A percentile compares a stretch with the other conserved stretches of the same genome.
phyloP scores from a whole-genome alignment of 2,797 vertebrate species.

The Merluccius polli region DNA sequence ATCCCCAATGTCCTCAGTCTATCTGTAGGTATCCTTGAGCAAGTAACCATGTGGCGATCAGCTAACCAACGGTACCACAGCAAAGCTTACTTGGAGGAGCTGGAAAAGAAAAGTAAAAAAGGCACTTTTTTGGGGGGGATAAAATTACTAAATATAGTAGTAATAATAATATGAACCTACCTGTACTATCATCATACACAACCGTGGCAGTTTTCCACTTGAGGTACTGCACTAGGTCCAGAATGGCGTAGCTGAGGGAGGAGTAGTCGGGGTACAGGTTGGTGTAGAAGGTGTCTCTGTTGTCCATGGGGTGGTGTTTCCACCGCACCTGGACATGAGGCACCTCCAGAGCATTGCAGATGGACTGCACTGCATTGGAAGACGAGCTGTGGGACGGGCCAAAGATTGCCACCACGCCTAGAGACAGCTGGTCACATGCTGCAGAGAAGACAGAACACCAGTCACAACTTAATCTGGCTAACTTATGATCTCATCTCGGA shows the following conservation, averaged over 20 bases:
- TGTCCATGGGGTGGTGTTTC: slow-evolving; percentile 98
- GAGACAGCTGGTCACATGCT: slow-evolving; percentile 97
- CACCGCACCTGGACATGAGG: slow-evolving; percentile 98
- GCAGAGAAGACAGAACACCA: slow-evolving; percentile 23
- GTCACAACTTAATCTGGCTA: too few species aligned
- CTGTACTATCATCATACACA: slow-evolving; percentile 97
- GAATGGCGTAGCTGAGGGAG: slow-evolving; percentile 94
- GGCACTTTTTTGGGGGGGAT: background rate
- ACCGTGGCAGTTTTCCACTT: slow-evolving; percentile 98
- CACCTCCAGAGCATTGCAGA: slow-evolving; percentile 96
- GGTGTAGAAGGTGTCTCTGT: slow-evolving; percentile 96
- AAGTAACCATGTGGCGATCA: background rate
- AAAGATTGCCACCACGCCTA: slow-evolving; percentile 97
- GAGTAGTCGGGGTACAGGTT: slow-evolving; percentile 98
- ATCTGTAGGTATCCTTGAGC: background rate
- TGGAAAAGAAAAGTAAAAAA: too few species aligned
- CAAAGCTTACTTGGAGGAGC: background rate
- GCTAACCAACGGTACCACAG: background rate
- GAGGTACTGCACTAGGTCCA: slow-evolving; percentile 94
- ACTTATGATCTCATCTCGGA: too few species aligned
- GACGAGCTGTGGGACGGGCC: slow-evolving; percentile 97
- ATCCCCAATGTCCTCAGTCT: background rate
- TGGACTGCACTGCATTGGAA: slow-evolving; percentile 96
- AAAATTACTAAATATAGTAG: background rate
- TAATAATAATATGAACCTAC: slow-evolving; percentile 62